Evolutionary conservation across 2,797 vertebrate species (phyloP).

Genomic region (Xerus rutilus): DNA sequence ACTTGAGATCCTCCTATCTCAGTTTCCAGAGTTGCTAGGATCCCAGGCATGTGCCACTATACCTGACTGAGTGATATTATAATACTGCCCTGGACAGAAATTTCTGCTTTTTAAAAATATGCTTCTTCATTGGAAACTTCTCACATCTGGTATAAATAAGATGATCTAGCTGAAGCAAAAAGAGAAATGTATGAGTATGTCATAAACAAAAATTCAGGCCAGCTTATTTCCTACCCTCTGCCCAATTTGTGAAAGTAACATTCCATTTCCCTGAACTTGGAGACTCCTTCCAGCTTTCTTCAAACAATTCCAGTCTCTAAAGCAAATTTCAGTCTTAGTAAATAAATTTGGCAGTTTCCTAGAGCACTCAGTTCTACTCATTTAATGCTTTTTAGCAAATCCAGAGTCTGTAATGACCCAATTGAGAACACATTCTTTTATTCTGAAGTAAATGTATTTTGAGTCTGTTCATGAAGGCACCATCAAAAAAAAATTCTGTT

Average conservation of each 20-base stretch:
- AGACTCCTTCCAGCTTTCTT: constrained; percentile 22
- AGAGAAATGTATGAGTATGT: not conserved
- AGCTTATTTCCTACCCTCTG: not conserved
- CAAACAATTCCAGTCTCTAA: constrained; percentile 21
- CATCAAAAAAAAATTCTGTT: not conserved
- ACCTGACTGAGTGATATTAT: not conserved
- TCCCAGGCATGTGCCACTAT: no score
- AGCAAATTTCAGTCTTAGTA: not conserved
- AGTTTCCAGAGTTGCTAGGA: no score
- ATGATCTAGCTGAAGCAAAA: constrained; percentile 51
- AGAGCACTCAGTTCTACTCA: not conserved
- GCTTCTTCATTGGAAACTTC: constrained; percentile 33
- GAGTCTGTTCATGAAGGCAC: not conserved
- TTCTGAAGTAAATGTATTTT: not conserved
- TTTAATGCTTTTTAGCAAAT: not conserved
- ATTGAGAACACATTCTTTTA: not conserved
- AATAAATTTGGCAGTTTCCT: not conserved
- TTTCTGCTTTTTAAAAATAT: not conserved
- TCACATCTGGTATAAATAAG: constrained; percentile 57
- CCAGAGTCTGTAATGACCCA: not conserved
- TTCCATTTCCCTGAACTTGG: constrained; percentile 60
- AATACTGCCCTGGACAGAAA: not conserved
- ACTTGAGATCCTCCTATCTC: no score
- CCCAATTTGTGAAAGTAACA: constrained; percentile 7
- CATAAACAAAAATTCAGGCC: constrained; percentile 46